A percentile compares a stretch with the other conserved stretches of the same genome.
Evolutionary conservation across 2,797 vertebrate species (phyloP).

Genomic region (Crypturellus tataupa): DNA sequence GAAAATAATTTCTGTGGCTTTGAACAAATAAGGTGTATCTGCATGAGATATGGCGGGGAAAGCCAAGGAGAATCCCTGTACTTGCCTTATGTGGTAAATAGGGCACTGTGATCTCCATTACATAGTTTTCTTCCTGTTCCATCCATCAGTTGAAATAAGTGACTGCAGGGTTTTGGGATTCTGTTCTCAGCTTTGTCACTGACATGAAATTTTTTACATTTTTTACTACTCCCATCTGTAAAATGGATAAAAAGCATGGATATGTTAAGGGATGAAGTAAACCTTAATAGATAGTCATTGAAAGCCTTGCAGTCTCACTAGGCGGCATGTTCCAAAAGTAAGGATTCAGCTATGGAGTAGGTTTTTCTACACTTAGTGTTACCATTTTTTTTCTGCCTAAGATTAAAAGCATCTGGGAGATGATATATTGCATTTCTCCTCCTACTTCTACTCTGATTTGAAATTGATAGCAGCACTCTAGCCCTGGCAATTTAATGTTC

Average conservation of each 20-base stretch:
- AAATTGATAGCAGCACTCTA: constrained; percentile 47
- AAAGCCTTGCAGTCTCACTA: not conserved
- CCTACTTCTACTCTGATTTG: constrained; percentile 39
- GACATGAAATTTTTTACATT: not conserved
- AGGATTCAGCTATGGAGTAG: not conserved
- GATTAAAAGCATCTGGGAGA: constrained; percentile 3
- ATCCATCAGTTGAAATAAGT: not conserved
- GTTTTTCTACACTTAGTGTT: not conserved
- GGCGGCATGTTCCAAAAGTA: not conserved
- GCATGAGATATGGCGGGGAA: not conserved
- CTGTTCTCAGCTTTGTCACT: constrained; percentile 7
- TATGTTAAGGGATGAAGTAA: constrained; percentile 17
- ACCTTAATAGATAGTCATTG: not conserved
- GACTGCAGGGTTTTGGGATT: not conserved
- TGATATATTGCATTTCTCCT: not conserved
- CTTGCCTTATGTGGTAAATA: not conserved
- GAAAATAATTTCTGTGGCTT: not conserved
- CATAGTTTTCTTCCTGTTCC: not conserved
- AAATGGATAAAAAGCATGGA: not conserved
- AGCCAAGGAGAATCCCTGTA: not conserved
- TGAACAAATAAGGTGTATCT: not conserved
- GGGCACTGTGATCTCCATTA: not conserved
- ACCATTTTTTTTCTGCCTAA: not conserved
- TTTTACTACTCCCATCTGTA: not conserved
- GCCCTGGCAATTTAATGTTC: constrained; percentile 25